A percentile compares a stretch with the other conserved stretches of the same genome.
phyloP scores from a whole-genome alignment of 1,140 invertebrate species.

The Meloidogyne exigua region DNA sequence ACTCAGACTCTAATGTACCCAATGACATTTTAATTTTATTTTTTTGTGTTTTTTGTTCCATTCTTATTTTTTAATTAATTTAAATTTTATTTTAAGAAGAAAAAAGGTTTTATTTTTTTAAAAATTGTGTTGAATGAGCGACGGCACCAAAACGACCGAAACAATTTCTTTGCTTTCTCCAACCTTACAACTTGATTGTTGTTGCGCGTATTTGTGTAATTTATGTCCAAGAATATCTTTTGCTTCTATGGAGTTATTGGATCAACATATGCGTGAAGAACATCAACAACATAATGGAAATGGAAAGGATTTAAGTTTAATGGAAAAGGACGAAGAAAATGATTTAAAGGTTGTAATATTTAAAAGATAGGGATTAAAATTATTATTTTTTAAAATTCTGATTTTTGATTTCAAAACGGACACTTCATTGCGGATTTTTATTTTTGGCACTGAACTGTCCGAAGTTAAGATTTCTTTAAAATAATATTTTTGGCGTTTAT shows the following conservation, averaged over 20 bases:
- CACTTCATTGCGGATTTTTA: too few species aligned
- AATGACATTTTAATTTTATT: too few species aligned
- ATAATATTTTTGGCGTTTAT: too few species aligned
- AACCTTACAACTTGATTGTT: not conserved
- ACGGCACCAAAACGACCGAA: not conserved
- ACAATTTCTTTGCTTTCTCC: not conserved
- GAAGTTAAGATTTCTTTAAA: not conserved
- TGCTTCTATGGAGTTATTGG: slow-evolving; percentile 15
- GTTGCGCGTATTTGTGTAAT: slow-evolving; percentile 19
- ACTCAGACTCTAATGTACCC: too few species aligned
- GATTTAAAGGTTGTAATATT: not conserved
- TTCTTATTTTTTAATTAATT: too few species aligned
- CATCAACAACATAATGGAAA: not conserved
- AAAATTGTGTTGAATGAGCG: not conserved
- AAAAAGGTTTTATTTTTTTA: not conserved
- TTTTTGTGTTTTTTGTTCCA: too few species aligned
- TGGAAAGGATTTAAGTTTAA: not conserved
- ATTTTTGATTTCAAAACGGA: too few species aligned
- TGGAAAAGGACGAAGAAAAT: not conserved
- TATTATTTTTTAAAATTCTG: too few species aligned
- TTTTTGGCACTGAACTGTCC: not conserved
- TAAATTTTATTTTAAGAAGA: not conserved
- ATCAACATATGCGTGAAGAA: slow-evolving; percentile 12
- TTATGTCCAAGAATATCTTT: slow-evolving; percentile 18
- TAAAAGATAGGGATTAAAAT: too few species aligned